phyloP scores from a whole-genome alignment of 2,888 invertebrate species.

The Hipparchia sbordonii region DNA sequence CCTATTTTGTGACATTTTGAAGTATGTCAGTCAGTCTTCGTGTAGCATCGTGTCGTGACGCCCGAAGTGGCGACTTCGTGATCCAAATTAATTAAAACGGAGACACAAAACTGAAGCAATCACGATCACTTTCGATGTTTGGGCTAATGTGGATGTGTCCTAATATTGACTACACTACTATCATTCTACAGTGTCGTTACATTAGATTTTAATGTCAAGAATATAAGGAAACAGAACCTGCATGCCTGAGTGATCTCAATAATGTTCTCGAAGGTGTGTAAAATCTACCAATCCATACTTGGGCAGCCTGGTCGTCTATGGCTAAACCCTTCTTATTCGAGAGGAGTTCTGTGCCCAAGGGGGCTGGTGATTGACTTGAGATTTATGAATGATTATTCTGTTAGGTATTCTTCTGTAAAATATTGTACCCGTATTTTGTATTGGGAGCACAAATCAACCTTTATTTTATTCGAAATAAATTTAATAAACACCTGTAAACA shows the following conservation, averaged over 20 bases:
- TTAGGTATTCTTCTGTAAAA: background rate
- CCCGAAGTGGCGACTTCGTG: conserved; percentile 81
- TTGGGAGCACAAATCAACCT: background rate
- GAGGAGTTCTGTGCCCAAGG: no score
- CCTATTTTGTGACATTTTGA: conserved; percentile 80
- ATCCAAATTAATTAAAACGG: conserved; percentile 82
- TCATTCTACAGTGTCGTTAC: background rate
- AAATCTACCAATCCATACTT: no score
- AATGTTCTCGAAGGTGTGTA: no score
- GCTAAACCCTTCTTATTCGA: no score
- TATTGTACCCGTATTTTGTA: background rate
- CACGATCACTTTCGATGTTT: conserved; percentile 68
- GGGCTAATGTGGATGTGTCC: conserved; percentile 63
- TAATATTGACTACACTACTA: background rate
- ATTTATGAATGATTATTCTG: background rate
- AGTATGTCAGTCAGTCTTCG: conserved; percentile 76
- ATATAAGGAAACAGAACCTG: background rate
- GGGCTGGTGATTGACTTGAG: no score
- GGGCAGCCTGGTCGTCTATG: no score
- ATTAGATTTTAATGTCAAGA: background rate
- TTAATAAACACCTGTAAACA: conserved; percentile 34
- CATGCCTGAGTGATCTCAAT: no score
- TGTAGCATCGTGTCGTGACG: conserved; percentile 75
- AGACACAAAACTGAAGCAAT: conserved; percentile 79
- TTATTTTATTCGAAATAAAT: conserved; percentile 24